Conservation (phyloP, 53 echinoderm and acorn worm species). For the Echinometra lucunter region DNA sequence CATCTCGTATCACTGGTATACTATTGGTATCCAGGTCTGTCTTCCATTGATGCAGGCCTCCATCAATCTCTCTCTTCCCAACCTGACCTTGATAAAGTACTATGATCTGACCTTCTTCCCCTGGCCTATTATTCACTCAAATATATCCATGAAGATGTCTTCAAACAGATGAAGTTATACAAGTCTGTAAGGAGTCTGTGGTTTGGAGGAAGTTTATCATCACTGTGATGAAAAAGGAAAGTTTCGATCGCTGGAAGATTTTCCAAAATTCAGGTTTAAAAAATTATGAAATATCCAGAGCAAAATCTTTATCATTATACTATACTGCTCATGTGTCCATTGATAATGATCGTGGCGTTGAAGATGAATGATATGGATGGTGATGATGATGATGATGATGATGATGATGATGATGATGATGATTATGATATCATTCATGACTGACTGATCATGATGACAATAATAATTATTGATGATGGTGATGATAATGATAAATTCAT, state of each 20-base stretch:
- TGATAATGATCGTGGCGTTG: background rate
- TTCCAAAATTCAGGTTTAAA: background rate
- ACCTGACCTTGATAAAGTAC: constrained; percentile 53
- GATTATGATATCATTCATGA: background rate
- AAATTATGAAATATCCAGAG: background rate
- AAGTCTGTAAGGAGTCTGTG: background rate
- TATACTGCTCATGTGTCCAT: background rate
- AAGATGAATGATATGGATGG: too few species aligned
- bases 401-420: constrained; percentile 21
- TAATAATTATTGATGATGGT: background rate
- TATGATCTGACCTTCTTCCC: constrained; percentile 57
- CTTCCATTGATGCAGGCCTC: constrained; percentile 11
- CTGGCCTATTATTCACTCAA: constrained; percentile 68
- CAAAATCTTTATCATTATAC: background rate
- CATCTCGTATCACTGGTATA: background rate
- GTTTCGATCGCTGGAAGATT: background rate
- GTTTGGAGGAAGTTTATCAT: background rate
- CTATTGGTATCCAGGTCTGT: background rate
- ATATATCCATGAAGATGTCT: background rate
- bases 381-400: background rate
- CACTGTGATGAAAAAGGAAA: background rate
- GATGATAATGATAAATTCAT: background rate
- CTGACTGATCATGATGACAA: background rate
- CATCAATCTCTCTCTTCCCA: constrained; percentile 54
- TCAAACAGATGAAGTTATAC: background rate